phyloP scores from a whole-genome alignment of 35 echinoderm and acorn worm genomes.

The Apostichopus japonicus region DNA sequence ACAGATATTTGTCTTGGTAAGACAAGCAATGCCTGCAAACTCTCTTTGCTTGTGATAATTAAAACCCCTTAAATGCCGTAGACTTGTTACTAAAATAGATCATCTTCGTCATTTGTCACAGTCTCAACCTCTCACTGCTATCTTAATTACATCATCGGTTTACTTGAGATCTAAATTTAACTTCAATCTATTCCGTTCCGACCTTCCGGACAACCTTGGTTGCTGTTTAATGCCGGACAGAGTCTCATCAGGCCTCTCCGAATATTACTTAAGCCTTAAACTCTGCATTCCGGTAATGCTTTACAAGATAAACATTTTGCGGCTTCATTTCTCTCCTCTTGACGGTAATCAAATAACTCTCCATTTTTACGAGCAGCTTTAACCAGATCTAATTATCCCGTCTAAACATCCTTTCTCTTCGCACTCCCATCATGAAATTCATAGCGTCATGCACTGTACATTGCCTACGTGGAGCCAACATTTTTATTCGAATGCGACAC shows the following conservation, averaged over 20 bases:
- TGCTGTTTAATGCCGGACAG: neutral
- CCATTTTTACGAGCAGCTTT: neutral
- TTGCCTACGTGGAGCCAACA: neutral
- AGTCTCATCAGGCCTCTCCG: neutral
- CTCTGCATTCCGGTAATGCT: neutral
- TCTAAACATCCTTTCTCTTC: neutral
- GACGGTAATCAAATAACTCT: conserved; percentile 24
- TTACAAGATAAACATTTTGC: conserved; percentile 10
- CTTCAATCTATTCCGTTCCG: no score
- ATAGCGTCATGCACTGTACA: neutral
- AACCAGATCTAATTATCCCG: conserved; percentile 35
- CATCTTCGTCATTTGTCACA: no score
- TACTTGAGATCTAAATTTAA: neutral
- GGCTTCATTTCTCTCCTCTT: neutral
- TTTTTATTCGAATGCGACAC: no score
- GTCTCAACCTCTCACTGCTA: no score
- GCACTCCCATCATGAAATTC: neutral
- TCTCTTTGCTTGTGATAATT: no score
- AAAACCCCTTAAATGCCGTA: no score
- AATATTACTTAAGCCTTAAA: no score
- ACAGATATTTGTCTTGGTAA: no score
- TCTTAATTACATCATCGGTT: neutral
- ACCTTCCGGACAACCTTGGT: neutral
- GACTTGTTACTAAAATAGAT: no score
- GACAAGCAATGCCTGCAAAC: no score